Conservation (phyloP, 2,888 invertebrate species). For the Hipparchia semele region DNA sequence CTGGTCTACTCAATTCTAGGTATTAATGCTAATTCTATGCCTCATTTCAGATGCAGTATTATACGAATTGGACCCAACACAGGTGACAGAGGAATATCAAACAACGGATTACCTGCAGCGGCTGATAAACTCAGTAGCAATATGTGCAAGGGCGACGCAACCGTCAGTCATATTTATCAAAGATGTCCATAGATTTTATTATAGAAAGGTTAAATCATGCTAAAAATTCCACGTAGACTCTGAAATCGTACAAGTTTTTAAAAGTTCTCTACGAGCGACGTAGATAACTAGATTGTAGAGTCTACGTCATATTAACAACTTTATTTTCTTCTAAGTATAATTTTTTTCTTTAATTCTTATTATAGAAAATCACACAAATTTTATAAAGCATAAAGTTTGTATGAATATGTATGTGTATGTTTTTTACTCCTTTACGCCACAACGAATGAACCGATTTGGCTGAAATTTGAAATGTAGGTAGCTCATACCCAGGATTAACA, state of each 20-base stretch:
- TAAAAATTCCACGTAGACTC: not conserved
- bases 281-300: too few species aligned
- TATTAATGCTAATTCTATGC: not conserved
- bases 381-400: too few species aligned
- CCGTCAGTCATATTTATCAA: constrained; percentile 63
- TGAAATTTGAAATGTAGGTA: too few species aligned
- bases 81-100: constrained; percentile 45
- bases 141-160: constrained; percentile 58
- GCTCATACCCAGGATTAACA: too few species aligned
- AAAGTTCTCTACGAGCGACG: too few species aligned
- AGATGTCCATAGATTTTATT: constrained; percentile 57
- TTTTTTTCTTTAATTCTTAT: too few species aligned
- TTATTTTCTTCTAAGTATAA: too few species aligned
- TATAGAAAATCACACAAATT: too few species aligned
- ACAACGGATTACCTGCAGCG: constrained; percentile 46
- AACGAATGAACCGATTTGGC: too few species aligned
- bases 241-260: not conserved
- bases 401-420: too few species aligned
- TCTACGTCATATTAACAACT: too few species aligned
- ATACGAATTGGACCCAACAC: constrained; percentile 56
- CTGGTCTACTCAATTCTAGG: not conserved
- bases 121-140: constrained; percentile 47
- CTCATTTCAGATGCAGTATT: constrained; percentile 58
- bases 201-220: constrained; percentile 52
- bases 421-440: too few species aligned